These are phyloP conservation scores for Leptogaster cylindrica DNA, from an alignment of 2,888 invertebrate genomes.

Conservation along the genomic window DNA sequence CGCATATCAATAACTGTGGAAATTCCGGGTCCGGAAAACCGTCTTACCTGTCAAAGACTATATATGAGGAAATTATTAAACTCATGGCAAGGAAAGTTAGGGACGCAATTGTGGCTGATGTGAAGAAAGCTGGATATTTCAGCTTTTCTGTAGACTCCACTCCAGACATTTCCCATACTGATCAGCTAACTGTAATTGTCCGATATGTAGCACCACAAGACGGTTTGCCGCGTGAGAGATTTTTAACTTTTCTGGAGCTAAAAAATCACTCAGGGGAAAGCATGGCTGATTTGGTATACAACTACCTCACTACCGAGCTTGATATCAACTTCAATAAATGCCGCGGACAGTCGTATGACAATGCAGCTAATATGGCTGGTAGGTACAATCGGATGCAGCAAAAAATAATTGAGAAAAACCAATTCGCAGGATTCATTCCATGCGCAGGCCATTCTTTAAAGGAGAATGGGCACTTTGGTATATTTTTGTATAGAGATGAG, in stretches of 20 bases:
- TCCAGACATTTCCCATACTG: no score
- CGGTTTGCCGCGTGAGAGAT: conserved; percentile 22
- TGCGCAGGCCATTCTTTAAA: no score
- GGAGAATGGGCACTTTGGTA: no score
- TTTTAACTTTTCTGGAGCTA: conserved; percentile 10
- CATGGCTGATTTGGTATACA: not conserved
- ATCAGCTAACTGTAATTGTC: not conserved
- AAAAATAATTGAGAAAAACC: no score
- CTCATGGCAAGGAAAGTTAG: conserved; percentile 21
- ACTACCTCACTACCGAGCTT: not conserved
- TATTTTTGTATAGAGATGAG: no score
- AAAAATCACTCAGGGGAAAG: not conserved
- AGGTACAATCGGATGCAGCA: conserved; percentile 52
- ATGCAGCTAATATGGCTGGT: conserved; percentile 53
- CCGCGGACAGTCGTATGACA: conserved; percentile 25
- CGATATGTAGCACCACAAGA: not conserved
- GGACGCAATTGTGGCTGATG: not conserved
- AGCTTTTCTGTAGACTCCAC: conserved; percentile 24
- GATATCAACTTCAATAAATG: conserved; percentile 12
- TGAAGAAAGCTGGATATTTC: conserved; percentile 19
- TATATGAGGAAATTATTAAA: conserved; percentile 38
- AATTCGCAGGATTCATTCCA: no score
- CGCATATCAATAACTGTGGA: conserved; percentile 20
- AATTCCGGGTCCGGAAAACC: conserved; percentile 35
- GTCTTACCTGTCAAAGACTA: conserved; percentile 42